Conservation (phyloP, 2,797 vertebrate genomes). For the Pteropus rufus region DNA sequence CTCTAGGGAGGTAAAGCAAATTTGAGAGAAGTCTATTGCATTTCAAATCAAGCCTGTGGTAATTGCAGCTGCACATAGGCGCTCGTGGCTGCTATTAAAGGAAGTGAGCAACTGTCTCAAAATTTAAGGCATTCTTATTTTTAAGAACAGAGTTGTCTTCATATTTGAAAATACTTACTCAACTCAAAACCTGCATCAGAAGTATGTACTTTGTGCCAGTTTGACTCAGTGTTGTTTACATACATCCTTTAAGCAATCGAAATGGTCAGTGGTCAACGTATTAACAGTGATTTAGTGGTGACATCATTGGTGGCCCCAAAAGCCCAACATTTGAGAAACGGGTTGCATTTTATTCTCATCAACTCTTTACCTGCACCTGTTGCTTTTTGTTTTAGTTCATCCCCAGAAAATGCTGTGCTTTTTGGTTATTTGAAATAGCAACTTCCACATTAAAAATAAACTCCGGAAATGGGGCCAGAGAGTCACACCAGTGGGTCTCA, state of each 20-base stretch:
- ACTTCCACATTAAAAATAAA: background rate
- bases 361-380: background rate
- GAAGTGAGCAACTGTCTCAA: background rate
- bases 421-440: background rate
- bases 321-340: background rate
- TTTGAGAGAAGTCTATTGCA: conserved; percentile 49
- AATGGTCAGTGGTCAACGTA: background rate
- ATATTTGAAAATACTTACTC: background rate
- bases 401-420: background rate
- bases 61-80: conserved; percentile 53
- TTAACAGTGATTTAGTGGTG: background rate
- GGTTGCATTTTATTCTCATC: background rate
- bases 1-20: conserved; percentile 70
- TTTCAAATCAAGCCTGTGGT: conserved; percentile 60
- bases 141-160: background rate
- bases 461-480: background rate
- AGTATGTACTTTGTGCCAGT: background rate
- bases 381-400: background rate
- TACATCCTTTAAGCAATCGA: background rate
- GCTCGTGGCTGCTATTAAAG: conserved; percentile 45
- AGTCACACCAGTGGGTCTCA: background rate
- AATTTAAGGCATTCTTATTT: background rate
- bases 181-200: background rate
- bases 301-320: background rate
- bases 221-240: background rate